Percentiles rank a stretch among this genome's conserved stretches.
phyloP scores from a whole-genome alignment of 2,888 invertebrate genomes.

The Lasiommata megera region DNA sequence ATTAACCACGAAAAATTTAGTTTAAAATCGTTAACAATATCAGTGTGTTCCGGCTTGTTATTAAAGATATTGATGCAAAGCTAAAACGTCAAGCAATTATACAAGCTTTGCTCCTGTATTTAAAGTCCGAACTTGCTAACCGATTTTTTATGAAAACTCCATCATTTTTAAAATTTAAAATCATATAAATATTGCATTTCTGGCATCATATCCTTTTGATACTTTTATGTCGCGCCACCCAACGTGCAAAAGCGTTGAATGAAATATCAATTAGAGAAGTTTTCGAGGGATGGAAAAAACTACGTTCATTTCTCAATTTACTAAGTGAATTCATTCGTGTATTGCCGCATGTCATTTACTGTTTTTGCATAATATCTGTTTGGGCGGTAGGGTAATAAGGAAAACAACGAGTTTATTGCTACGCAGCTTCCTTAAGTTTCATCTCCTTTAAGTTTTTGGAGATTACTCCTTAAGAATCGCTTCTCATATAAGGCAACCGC shows the following conservation, averaged over 20 bases:
- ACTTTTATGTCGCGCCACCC: constrained; percentile 71
- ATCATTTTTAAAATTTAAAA: constrained; percentile 40
- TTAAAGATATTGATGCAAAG: too few species aligned
- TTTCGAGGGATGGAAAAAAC: constrained; percentile 60
- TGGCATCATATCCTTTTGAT: constrained; percentile 65
- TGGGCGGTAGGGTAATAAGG: constrained; percentile 77
- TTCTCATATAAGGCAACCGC: too few species aligned
- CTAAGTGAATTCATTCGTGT: constrained; percentile 65
- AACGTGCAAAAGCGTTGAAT: constrained; percentile 69
- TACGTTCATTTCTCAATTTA: constrained; percentile 75
- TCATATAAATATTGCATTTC: constrained; percentile 49
- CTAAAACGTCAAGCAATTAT: too few species aligned
- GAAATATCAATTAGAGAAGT: constrained; percentile 77
- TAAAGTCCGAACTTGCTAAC: neutral
- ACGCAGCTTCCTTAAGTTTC: constrained; percentile 19
- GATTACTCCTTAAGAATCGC: too few species aligned
- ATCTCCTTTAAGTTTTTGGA: neutral
- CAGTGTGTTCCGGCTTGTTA: too few species aligned
- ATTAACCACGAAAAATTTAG: too few species aligned
- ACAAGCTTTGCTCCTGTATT: neutral
- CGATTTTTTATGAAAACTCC: neutral
- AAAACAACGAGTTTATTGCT: constrained; percentile 70
- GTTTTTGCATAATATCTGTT: constrained; percentile 71
- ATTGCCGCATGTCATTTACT: constrained; percentile 73
- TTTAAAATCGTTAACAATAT: too few species aligned